phyloP scores from a whole-genome alignment of 1,140 invertebrate genomes.

The Drosophila hydei region DNA sequence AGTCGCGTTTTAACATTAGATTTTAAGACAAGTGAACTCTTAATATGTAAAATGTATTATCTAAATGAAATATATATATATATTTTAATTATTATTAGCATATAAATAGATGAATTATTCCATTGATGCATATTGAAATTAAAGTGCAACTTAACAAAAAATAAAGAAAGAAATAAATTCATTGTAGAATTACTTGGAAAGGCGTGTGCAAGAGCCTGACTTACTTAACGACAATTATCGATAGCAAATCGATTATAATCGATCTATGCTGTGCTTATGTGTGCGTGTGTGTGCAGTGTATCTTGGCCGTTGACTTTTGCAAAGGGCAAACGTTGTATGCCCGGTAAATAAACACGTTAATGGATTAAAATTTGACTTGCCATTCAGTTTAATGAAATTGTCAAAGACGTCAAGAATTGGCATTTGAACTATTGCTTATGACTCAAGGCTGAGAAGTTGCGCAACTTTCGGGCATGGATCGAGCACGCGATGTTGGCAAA shows the following conservation, averaged over 20 bases:
- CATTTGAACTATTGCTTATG: neutral
- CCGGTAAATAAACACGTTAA: too few relatives aligned
- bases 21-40: neutral
- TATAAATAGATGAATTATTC: conserved; percentile 6
- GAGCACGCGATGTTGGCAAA: conserved; percentile 24
- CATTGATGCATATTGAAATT: neutral
- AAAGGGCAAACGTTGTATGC: too few relatives aligned
- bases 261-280: too few relatives aligned
- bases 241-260: too few relatives aligned
- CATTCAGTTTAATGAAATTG: neutral
- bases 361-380: too few relatives aligned
- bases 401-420: neutral
- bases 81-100: conserved; percentile 7
- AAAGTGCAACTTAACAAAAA: conserved; percentile 5
- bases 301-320: too few relatives aligned
- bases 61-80: neutral
- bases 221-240: too few relatives aligned
- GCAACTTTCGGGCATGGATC: conserved; percentile 12
- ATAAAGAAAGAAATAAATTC: neutral
- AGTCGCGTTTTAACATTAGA: neutral
- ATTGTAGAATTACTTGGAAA: too few relatives aligned
- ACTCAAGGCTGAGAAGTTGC: conserved; percentile 19
- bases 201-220: too few relatives aligned
- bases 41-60: neutral
- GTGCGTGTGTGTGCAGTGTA: too few relatives aligned